A percentile compares a stretch with the other conserved stretches of the same genome.
Evolutionary conservation across 2,888 invertebrate species (phyloP).

Genomic region (Automeris io): DNA sequence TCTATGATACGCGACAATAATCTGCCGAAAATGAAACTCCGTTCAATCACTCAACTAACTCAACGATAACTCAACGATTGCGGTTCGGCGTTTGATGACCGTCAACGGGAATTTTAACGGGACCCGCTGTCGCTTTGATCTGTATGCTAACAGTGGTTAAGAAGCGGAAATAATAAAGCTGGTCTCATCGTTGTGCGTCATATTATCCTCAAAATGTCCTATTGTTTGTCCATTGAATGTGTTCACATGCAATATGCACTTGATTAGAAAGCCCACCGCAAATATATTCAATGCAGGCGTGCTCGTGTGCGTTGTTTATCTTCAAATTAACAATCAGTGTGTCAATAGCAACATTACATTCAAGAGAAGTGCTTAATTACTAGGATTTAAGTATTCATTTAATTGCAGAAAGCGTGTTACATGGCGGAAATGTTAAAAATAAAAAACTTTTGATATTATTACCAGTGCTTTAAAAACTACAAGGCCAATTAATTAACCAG

Average conservation of each 20-base stretch:
- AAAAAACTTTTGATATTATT: too few species aligned
- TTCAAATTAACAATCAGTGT: constrained; percentile 49
- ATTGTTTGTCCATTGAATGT: constrained; percentile 17
- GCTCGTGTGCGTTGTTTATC: constrained; percentile 31
- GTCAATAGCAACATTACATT: constrained; percentile 51
- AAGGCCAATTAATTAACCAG: too few species aligned
- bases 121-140: constrained; percentile 25
- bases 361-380: constrained; percentile 32
- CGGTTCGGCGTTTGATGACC: constrained; percentile 20
- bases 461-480: too few species aligned
- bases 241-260: constrained; percentile 16
- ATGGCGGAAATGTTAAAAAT: background rate
- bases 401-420: constrained; percentile 4
- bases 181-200: constrained; percentile 22
- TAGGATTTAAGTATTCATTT: constrained; percentile 18
- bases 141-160: constrained; percentile 39
- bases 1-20: too few species aligned
- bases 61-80: constrained; percentile 16
- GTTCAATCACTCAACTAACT: background rate
- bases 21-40: too few species aligned
- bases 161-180: constrained; percentile 53
- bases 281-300: constrained; percentile 22
- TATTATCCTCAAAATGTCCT: constrained; percentile 10
- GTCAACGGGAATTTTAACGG: constrained; percentile 54
- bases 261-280: constrained; percentile 34